A percentile compares a stretch with the other conserved stretches of the same genome.
These are phyloP conservation scores for Cantharis flavilabris DNA, from an alignment of 2,888 invertebrate genomes.

Conservation along the genomic window DNA sequence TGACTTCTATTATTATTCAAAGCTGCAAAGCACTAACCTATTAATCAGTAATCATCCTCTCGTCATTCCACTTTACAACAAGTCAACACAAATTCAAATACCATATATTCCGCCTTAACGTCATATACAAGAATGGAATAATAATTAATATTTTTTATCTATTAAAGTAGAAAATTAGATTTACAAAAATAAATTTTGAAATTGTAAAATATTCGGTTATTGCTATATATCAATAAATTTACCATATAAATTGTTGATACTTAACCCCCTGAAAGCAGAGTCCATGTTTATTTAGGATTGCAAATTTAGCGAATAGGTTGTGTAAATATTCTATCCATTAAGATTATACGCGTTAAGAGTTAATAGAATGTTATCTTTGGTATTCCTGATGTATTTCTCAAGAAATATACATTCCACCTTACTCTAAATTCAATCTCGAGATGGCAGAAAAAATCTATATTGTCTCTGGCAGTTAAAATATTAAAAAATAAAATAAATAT, in stretches of 20 bases:
- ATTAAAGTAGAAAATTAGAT: not conserved
- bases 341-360: not conserved
- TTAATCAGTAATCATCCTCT: not conserved
- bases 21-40: not conserved
- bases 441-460: not conserved
- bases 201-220: not conserved
- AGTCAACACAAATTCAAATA: not conserved
- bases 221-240: not conserved
- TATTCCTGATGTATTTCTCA: not conserved
- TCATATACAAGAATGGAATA: not conserved
- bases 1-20: not conserved
- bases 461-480: not conserved
- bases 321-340: not conserved
- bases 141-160: not conserved
- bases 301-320: not conserved
- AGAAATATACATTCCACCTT: not conserved
- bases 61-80: not conserved
- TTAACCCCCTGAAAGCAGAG: not conserved
- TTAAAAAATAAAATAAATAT: not conserved
- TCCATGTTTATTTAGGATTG: not conserved
- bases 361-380: not conserved
- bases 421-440: not conserved
- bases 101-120: too few relatives aligned
- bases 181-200: not conserved
- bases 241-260: constrained; percentile 1